phyloP scores from a whole-genome alignment of 2,113 vertebrate genomes.

The Cnemophilus loriae region DNA sequence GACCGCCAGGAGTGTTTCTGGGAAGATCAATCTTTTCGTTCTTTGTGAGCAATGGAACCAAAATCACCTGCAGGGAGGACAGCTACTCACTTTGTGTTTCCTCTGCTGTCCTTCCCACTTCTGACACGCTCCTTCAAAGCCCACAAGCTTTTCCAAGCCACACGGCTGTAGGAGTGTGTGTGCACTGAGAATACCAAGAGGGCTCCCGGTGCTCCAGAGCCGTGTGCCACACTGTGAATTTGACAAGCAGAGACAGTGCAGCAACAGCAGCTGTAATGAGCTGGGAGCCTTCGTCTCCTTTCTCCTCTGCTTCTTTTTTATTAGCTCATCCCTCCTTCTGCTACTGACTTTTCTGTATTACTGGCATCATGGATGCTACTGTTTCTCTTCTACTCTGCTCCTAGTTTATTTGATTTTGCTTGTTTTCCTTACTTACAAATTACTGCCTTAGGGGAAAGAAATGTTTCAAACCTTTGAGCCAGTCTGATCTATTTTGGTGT shows the following conservation, averaged over 20 bases:
- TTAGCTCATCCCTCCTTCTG: not conserved
- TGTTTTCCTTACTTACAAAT: not conserved
- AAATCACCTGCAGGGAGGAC: not conserved
- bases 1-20: not conserved
- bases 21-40: not conserved
- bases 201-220: accelerated
- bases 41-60: not conserved
- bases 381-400: not conserved
- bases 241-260: not conserved
- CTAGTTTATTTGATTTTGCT: not conserved
- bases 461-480: not conserved
- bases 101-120: not conserved
- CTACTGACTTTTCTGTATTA: not conserved
- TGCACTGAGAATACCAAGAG: not conserved
- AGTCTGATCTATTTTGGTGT: not conserved
- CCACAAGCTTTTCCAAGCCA: not conserved
- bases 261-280: not conserved
- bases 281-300: not conserved
- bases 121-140: not conserved
- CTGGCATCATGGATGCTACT: not conserved
- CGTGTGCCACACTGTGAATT: accelerated
- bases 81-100: not conserved
- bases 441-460: not conserved
- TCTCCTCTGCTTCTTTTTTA: not conserved
- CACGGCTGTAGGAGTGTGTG: accelerated